Evolutionary conservation across 2,888 invertebrate species (phyloP).

Genomic region (Fissipunctia ypsillon): DNA sequence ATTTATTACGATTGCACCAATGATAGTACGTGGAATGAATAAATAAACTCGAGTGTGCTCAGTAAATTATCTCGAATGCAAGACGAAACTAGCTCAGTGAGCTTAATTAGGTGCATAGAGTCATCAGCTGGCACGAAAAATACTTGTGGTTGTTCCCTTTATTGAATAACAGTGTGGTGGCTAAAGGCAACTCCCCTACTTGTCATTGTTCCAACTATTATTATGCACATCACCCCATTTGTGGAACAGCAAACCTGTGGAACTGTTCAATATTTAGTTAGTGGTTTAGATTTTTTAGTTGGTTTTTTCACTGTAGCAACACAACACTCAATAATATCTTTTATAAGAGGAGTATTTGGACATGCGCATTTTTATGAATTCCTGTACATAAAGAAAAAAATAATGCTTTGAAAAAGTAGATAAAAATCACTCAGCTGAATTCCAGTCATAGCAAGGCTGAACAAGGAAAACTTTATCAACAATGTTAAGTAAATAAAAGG

Average conservation of each 20-base stretch:
- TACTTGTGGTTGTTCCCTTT: conserved; percentile 36
- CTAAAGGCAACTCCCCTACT: conserved; percentile 41
- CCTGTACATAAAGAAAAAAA: background rate
- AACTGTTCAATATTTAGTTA: conserved; percentile 5
- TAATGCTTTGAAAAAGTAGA: too few relatives aligned
- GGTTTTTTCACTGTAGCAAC: background rate
- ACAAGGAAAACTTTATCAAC: conserved; percentile 7
- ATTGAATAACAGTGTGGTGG: conserved; percentile 38
- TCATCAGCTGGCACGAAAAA: conserved; percentile 40
- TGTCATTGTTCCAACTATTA: conserved; percentile 47
- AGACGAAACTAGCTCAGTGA: conserved; percentile 33
- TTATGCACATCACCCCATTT: conserved; percentile 35
- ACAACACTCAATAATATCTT: background rate
- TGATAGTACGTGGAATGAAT: conserved; percentile 28
- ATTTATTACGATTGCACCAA: conserved; percentile 64
- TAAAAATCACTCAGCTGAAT: background rate
- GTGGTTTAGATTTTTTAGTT: background rate
- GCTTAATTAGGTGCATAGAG: conserved; percentile 20
- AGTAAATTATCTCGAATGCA: conserved; percentile 27
- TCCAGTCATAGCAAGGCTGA: background rate
- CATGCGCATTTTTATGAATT: background rate
- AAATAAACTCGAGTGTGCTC: conserved; percentile 19
- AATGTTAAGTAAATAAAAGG: conserved; percentile 18
- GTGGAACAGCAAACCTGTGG: conserved; percentile 20
- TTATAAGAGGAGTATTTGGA: background rate